Conservation (phyloP, 2,888 invertebrate species). For the Antheraea yamamai region DNA sequence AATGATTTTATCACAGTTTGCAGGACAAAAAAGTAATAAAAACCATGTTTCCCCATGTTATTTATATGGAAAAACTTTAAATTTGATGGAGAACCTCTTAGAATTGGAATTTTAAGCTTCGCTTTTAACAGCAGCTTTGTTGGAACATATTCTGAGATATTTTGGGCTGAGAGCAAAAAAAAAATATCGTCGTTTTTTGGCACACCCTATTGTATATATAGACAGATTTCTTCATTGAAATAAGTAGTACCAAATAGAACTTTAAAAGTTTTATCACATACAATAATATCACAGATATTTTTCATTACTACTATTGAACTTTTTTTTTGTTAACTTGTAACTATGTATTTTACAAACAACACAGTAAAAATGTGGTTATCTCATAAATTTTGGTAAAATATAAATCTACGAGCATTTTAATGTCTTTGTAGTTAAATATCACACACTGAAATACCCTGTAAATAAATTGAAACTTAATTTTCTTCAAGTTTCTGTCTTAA, state of each 20-base stretch:
- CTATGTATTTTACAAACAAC: constrained; percentile 11
- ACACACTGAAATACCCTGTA: constrained; percentile 24
- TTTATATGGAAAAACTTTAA: no score
- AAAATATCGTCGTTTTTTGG: no score
- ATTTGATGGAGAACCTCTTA: no score
- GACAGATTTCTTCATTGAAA: neutral
- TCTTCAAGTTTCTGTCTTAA: constrained; percentile 19
- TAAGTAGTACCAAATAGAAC: constrained; percentile 6
- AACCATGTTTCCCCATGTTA: no score
- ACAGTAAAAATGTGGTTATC: neutral
- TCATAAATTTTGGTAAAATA: neutral
- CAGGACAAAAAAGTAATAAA: no score
- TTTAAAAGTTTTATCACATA: constrained; percentile 15
- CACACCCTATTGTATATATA: no score
- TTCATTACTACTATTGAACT: constrained; percentile 22
- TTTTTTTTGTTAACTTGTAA: neutral
- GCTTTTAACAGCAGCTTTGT: no score
- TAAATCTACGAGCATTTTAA: neutral
- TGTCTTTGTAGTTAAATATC: constrained; percentile 16
- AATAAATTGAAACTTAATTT: constrained; percentile 22
- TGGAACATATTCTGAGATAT: no score
- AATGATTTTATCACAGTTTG: no score
- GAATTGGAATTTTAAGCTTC: no score
- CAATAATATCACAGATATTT: constrained; percentile 30
- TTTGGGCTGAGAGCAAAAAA: no score